Conservation (phyloP, 35 echinoderm and acorn worm genomes). For the Ophiothrix spiculata region DNA sequence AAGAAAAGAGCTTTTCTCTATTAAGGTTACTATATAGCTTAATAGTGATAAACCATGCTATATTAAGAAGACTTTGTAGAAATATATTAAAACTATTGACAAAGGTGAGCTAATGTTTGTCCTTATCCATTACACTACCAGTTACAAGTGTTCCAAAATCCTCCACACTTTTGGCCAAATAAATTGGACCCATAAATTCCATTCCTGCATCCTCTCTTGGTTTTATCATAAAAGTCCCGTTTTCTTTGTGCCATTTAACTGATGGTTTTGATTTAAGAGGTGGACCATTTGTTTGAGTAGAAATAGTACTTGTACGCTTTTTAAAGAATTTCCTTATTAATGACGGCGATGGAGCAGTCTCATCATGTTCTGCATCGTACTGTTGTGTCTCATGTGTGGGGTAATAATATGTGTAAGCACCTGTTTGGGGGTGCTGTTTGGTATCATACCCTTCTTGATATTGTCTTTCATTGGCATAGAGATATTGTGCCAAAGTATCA, state of each 20-base stretch:
- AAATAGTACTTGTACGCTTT: not conserved
- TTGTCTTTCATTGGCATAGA: not conserved
- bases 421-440: not conserved
- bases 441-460: not conserved
- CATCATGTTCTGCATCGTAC: not conserved
- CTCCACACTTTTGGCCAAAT: constrained; percentile 1
- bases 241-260: not conserved
- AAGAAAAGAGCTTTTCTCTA: no score
- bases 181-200: constrained; percentile 4
- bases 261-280: not conserved
- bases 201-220: constrained; percentile 3
- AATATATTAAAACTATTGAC: no score
- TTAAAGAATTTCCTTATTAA: not conserved
- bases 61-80: no score
- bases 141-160: not conserved
- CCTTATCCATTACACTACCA: not conserved
- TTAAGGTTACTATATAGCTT: no score
- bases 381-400: not conserved
- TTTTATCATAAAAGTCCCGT: not conserved
- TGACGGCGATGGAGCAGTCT: not conserved
- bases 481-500: not conserved
- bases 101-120: no score
- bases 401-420: not conserved
- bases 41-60: no score
- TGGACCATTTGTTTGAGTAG: not conserved